Evolutionary conservation across 1,140 invertebrate species (phyloP), one percentile per base, ranked within the genome.

Genomic region (Zaprionus gabonicus): DNA sequence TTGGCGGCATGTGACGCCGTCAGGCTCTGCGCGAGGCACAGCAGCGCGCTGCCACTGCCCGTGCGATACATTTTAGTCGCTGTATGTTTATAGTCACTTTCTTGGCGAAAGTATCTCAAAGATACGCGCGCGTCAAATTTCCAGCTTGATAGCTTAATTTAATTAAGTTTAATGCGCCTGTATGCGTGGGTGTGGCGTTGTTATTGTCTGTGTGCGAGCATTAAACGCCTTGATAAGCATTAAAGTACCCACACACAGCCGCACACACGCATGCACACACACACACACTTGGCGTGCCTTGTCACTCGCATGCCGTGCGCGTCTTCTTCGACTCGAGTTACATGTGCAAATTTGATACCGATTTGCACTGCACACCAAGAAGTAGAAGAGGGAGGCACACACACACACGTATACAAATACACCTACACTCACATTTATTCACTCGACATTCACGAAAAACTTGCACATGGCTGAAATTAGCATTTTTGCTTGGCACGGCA

Each of bases 131-230:
- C 34, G 64, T 67, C 44, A 68, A 60, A 60, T 44, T 60, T 53
- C 44, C 51, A 23, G 66, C 65, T 46, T 68, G 66, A 74, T 38
- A 58, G 53, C 23, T 76, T 76, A 76, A 76, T 76, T 76, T 34
- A 71, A 76, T 76, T 76, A 76, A 65, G 66, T 56, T 49, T 70
- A 34, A 64, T 71, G 49, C 6, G 20, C 20, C 55, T 49, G 41
- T 49, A 31, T 53, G 46, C 31, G 38, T 41, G 5, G 34, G 49
- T 64, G 38, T 49, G 34, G 23, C 2, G 6, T n/a, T 46, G 38
- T 46, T 20, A 51, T 34, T 55, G 53, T 55, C 15, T 4, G 13
- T 68, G 6, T 60, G 20, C n/a, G 55, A 27, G 58, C 38, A 25
- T 46, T 44, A 70, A 55, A 56, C 57, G 34, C 71, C 66, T 53